A percentile compares a stretch with the other conserved stretches of the same genome.
phyloP scores from a whole-genome alignment of 2,113 vertebrate species.

The Perccottus glenii region DNA sequence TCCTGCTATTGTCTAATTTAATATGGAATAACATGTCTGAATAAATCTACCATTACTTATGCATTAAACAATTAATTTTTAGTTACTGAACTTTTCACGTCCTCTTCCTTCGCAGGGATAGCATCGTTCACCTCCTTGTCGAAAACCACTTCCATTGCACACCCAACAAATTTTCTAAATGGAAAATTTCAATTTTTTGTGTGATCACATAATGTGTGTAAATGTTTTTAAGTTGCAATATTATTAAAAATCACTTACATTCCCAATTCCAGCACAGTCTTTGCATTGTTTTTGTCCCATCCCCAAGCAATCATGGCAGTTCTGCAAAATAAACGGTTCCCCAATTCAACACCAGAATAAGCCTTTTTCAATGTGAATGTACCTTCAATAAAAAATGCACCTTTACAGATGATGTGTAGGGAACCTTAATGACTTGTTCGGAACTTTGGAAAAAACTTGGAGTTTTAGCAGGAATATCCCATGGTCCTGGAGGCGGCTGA shows the following conservation, averaged over 20 bases:
- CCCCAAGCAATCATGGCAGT: constrained; percentile 76
- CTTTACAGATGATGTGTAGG: constrained; percentile 79
- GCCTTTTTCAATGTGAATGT: not conserved
- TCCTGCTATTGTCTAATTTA: no score
- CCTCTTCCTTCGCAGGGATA: constrained; percentile 74
- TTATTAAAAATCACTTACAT: constrained; percentile 69
- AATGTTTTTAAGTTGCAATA: not conserved
- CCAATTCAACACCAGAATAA: constrained; percentile 3
- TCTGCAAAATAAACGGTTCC: constrained; percentile 50
- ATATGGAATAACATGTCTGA: not conserved
- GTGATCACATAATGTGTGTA: not conserved
- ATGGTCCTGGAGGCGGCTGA: constrained; percentile 73
- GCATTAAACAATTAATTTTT: constrained; percentile 14
- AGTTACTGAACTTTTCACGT: constrained; percentile 66
- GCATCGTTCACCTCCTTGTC: constrained; percentile 58
- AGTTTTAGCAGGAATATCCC: constrained; percentile 69
- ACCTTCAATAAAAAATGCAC: no score
- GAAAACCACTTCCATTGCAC: constrained; percentile 77
- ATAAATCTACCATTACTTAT: no score
- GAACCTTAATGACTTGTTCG: constrained; percentile 70
- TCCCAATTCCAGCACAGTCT: constrained; percentile 73
- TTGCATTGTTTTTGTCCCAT: constrained; percentile 74
- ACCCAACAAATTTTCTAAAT: constrained; percentile 77
- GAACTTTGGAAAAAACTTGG: constrained; percentile 71
- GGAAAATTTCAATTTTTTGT: not conserved